Percentiles rank a stretch among this genome's conserved stretches.
Conservation (phyloP, 2,113 vertebrate species). For the Lanius collurio region DNA sequence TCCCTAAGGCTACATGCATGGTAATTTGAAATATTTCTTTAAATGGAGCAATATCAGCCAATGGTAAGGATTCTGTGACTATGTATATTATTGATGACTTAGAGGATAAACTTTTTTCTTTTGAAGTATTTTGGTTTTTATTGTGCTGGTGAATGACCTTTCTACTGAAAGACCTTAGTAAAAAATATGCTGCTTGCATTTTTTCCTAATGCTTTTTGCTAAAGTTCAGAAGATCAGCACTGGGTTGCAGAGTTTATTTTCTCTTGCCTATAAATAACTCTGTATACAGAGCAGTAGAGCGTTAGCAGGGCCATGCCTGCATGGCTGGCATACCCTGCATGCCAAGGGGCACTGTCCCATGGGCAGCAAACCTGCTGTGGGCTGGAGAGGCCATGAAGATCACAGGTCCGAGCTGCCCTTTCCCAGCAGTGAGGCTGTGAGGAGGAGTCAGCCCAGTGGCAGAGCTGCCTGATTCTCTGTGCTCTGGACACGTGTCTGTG, state of each 20-base stretch:
- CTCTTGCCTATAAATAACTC: not conserved
- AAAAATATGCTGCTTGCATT: not conserved
- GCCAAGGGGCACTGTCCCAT: rapidly evolving
- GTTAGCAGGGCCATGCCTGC: not conserved
- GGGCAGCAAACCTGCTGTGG: not conserved
- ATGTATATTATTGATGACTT: not conserved
- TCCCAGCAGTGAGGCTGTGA: rapidly evolving
- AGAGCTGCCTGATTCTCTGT: not conserved
- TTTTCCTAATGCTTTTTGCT: not conserved
- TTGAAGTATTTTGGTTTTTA: not conserved
- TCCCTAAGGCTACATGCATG: not conserved
- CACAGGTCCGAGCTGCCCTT: rapidly evolving
- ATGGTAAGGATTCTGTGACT: not conserved
- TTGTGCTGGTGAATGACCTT: not conserved
- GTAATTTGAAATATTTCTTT: not conserved
- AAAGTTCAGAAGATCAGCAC: not conserved
- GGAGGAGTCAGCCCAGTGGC: not conserved
- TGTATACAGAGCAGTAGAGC: not conserved
- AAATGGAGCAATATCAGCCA: not conserved
- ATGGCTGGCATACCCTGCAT: not conserved
- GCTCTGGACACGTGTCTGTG: rapidly evolving
- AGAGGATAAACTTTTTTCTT: not conserved
- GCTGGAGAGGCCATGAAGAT: rapidly evolving
- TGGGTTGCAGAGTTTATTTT: not conserved
- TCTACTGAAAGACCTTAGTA: not conserved